Evolutionary conservation across 2,888 invertebrate genomes (phyloP), one percentile per base, ranked within the genome.

Genomic region (Zygothrica quintamaculata): DNA sequence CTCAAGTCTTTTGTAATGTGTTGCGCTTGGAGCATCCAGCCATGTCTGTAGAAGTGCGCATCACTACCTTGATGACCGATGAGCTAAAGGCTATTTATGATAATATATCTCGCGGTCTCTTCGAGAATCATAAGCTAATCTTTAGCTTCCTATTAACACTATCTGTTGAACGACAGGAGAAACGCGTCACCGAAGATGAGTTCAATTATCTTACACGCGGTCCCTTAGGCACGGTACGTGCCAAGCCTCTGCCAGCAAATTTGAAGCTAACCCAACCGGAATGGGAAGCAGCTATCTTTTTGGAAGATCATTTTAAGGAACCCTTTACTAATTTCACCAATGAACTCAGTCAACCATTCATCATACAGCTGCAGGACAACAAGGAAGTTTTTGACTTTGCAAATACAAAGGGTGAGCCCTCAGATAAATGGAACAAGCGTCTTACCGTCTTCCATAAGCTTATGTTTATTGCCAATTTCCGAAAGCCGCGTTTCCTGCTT

Each of bases 71-170:
- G 1, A 93, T 94, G 77, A 92, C 93, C 12, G 95, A 96, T 90
- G 97, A 97, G 74, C 95, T 97, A 0, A 92, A 94, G 50, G 94
- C 95, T 0, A 93, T 98, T 34, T 98, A 97, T 88, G 94, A 94
- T 6, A 98, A 97, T 87, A 95, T 98, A 26, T 96, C 97, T 0
- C 93, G 98, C 53, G 98, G 98, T 0, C 92, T 98, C 7, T 98
- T 98, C 88, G 98, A 98, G 89, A 93, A 94, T 61, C 97, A 98
- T 91, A 98, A 98, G 91, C 92, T 98, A 0, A 95, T 98, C 55
- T 98, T 95, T 89, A 96, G 96, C 87, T 96, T 98, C 87, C 93
- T 97, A 91, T 91, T 97, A 9, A 95, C 96, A 81, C 92, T 94
- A 65, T 95, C 96, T 1, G 94, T 98, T 71, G 93, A 94, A 88